Percentiles rank a stretch among this genome's conserved stretches.
phyloP scores from a whole-genome alignment of 2,797 vertebrate genomes.

The Rhincodon typus region DNA sequence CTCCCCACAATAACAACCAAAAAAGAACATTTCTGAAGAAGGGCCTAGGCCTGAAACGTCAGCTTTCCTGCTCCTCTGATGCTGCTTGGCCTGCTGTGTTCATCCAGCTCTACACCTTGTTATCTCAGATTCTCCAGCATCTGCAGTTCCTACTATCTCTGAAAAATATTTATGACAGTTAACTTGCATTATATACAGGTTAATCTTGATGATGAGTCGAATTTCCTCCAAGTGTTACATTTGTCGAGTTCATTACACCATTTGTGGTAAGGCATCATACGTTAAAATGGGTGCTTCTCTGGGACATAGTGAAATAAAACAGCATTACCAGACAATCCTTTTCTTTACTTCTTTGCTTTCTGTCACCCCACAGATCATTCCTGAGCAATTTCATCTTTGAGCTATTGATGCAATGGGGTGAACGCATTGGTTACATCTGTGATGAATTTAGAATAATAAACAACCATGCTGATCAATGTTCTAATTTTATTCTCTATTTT shows the following conservation, averaged over 20 bases:
- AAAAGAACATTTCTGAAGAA: too few relatives aligned
- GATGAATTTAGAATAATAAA: not conserved
- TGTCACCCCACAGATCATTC: not conserved
- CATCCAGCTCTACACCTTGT: too few relatives aligned
- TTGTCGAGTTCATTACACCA: not conserved
- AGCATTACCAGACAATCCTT: not conserved
- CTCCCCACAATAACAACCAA: too few relatives aligned
- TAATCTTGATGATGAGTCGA: not conserved
- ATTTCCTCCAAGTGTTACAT: not conserved
- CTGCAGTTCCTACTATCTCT: too few relatives aligned
- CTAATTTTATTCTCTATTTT: too few relatives aligned
- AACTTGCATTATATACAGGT: not conserved
- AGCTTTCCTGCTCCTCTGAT: too few relatives aligned
- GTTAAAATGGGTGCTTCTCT: not conserved
- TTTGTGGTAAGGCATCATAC: not conserved
- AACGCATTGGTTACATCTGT: not conserved
- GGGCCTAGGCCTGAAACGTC: too few relatives aligned
- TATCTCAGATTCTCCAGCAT: too few relatives aligned
- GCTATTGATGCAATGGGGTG: not conserved
- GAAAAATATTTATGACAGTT: not conserved
- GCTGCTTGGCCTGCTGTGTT: too few relatives aligned
- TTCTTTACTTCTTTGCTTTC: not conserved
- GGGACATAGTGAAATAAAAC: not conserved
- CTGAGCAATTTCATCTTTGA: not conserved
- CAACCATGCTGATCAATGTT: not conserved